These are phyloP conservation scores for Loxodonta africana DNA, from an alignment of 2,113 vertebrate species.

Conservation along the genomic window DNA sequence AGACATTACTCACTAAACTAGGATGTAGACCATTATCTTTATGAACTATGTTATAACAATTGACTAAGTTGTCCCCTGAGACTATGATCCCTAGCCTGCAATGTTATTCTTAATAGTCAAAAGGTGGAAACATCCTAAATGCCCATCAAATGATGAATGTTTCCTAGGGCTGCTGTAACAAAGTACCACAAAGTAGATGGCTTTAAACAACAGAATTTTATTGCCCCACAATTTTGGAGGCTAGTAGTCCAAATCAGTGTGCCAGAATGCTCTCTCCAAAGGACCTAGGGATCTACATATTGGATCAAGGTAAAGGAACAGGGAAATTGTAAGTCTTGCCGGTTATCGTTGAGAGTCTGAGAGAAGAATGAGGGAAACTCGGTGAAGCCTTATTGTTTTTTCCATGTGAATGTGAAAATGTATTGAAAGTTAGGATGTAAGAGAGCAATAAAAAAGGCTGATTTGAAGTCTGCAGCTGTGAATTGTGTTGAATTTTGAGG, in stretches of 20 bases:
- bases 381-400: neutral
- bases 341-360: neutral
- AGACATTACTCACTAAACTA: too few relatives aligned
- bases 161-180: neutral
- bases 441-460: neutral
- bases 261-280: neutral
- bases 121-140: neutral
- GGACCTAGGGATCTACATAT: neutral
- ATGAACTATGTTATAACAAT: neutral
- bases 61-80: neutral
- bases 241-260: neutral
- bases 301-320: slow-evolving; percentile 4
- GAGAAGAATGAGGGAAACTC: neutral
- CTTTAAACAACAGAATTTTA: neutral
- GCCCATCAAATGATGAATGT: neutral
- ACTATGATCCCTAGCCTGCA: neutral
- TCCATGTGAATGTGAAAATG: neutral
- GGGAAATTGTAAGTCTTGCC: neutral
- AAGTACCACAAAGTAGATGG: neutral
- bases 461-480: neutral
- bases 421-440: neutral
- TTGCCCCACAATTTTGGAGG: neutral
- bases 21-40: too few relatives aligned
- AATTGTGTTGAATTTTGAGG: neutral
- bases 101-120: neutral